Percentiles rank a stretch among this genome's conserved stretches.
Conservation (phyloP, 1,140 invertebrate genomes). For the Laodelphax striatellus region DNA sequence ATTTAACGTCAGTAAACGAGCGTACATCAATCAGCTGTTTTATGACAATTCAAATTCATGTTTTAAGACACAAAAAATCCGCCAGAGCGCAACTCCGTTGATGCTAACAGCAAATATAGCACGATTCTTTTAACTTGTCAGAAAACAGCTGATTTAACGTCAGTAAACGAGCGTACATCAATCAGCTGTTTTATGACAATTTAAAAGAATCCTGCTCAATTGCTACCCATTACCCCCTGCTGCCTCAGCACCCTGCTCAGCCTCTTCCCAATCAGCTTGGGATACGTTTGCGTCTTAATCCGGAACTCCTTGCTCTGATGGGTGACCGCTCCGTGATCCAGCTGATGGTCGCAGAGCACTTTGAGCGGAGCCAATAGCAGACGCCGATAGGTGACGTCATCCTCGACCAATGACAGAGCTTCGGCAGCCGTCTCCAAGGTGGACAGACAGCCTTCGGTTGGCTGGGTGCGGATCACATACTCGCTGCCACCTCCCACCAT, state of each 20-base stretch:
- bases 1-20: too few species aligned
- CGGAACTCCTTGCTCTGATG: slow-evolving; percentile 87
- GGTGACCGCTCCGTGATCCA: slow-evolving; percentile 80
- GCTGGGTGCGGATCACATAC: slow-evolving; percentile 88
- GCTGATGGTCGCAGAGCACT: slow-evolving; percentile 70
- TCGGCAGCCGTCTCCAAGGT: slow-evolving; percentile 82
- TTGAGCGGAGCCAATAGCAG: slow-evolving; percentile 65
- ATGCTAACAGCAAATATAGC: too few species aligned
- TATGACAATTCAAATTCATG: too few species aligned
- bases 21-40: too few species aligned
- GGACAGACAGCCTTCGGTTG: slow-evolving; percentile 79
- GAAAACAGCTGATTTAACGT: too few species aligned
- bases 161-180: too few species aligned
- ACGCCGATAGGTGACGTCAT: slow-evolving; percentile 47
- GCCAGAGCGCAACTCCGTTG: too few species aligned
- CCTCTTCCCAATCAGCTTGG: slow-evolving; percentile 68
- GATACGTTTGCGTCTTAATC: slow-evolving; percentile 74
- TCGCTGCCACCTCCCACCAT: slow-evolving; percentile 56
- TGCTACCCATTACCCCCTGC: too few species aligned
- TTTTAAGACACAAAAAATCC: too few species aligned
- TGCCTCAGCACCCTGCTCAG: slow-evolving; percentile 28
- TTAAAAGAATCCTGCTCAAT: too few species aligned
- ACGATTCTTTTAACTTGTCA: too few species aligned
- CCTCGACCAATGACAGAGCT: slow-evolving; percentile 66
- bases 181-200: too few species aligned